Evolutionary conservation across 1,140 invertebrate species (phyloP), one percentile per base, ranked within the genome.

Genomic region (Drosophila micromelanica): DNA sequence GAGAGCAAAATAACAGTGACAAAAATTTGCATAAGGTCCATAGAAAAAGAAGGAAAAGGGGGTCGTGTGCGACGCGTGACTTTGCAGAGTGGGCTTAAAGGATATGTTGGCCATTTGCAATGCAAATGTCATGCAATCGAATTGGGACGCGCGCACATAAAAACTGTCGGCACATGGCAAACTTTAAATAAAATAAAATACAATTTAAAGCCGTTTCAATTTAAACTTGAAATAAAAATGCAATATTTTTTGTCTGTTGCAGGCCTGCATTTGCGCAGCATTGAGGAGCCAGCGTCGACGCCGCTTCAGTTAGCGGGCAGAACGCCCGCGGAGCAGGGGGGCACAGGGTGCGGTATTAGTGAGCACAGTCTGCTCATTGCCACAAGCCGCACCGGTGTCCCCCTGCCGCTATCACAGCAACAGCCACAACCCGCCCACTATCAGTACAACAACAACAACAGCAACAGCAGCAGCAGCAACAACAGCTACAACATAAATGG

Each of bases 211-310:
- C 15, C 8, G 20, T n/a, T 23, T 48, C 11, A 20, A n/a, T 51
- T 51, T 11, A 51, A 68, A 35, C 65, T 45, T 40, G 23, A 46
- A 23, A 56, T 45, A 35, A 55, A 56, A 42, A 7, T 35, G 23
- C 2, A 37, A 15, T 42, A 15, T 12, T n/a, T 37, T 7, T n/a
- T 6, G 15, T 43, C 35, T 12, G 46, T 94, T 93, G 7, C 93
- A 96, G 96, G 95, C 93, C 94, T 96, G 93, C 95, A 96, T 89
- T 93, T 96, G 93, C 95, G 95, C 93, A 96, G 95, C 93, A 95
- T 95, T 93, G 96, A 96, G 92, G 95, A 96, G 93, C 94, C 95
- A 92, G 92, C 92, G 23, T 56, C 90, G 48, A 87, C 79, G 79
- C 77, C 87, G 37, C 59, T 85, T 52, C 78, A 91, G 73, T 32